Percentiles rank a stretch among this genome's conserved stretches.
These are phyloP conservation scores for Neoitamus cyanurus DNA, from an alignment of 2,888 invertebrate species.

Conservation along the genomic window DNA sequence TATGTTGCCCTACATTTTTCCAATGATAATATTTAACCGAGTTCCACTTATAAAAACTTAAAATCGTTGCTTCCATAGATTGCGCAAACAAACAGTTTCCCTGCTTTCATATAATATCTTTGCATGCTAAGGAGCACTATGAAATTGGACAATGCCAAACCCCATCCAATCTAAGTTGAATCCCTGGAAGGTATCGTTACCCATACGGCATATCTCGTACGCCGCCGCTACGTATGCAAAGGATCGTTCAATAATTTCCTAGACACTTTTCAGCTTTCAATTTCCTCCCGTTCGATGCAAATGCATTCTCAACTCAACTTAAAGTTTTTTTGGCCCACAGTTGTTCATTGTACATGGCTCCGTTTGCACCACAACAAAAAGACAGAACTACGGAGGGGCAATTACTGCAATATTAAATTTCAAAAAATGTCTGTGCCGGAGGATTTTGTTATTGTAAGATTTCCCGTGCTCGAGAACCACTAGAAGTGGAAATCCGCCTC, in stretches of 20 bases:
- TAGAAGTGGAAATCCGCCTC: neutral
- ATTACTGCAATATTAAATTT: neutral
- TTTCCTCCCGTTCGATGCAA: neutral
- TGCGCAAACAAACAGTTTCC: no score
- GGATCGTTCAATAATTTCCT: neutral
- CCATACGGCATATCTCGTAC: neutral
- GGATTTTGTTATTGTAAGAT: neutral
- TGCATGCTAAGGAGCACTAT: no score
- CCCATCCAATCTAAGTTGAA: neutral
- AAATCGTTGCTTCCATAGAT: no score
- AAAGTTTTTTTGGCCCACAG: neutral
- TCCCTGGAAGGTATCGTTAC: neutral
- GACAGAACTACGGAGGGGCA: neutral
- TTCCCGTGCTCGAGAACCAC: neutral
- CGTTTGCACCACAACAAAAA: neutral
- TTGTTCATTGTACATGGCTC: neutral
- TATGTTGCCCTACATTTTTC: no score
- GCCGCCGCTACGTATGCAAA: neutral
- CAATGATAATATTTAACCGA: no score
- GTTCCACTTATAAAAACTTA: no score
- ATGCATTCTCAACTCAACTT: neutral
- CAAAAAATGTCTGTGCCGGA: neutral
- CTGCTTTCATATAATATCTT: no score
- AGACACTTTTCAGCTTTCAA: neutral
- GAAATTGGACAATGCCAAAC: no score